These are phyloP conservation scores for Orthosia cruda DNA, from an alignment of 2,888 invertebrate genomes.

Conservation along the genomic window DNA sequence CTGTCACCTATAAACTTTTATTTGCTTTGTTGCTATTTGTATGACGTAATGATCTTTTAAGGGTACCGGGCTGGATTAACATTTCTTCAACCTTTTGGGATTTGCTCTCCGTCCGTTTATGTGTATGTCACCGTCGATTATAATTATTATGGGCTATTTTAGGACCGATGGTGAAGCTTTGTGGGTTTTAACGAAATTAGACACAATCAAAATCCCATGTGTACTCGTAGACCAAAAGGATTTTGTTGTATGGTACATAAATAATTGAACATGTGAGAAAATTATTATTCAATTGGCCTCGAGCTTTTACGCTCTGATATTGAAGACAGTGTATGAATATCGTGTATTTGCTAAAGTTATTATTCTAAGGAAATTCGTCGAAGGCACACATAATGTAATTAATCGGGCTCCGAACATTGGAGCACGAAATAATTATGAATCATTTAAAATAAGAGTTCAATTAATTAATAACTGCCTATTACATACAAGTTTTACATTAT, in stretches of 20 bases:
- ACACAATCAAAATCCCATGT: too few species aligned
- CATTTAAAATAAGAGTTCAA: background rate
- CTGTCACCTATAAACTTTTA: constrained; percentile 18
- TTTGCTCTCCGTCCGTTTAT: too few species aligned
- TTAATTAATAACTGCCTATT: background rate
- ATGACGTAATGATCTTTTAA: background rate
- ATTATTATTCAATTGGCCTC: constrained; percentile 17
- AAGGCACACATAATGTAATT: constrained; percentile 16
- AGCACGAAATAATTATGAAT: constrained; percentile 27
- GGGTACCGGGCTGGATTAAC: background rate
- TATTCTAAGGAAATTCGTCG: constrained; percentile 9
- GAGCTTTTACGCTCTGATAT: constrained; percentile 23
- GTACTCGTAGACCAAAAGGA: too few species aligned
- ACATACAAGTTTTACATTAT: background rate
- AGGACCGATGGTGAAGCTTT: too few species aligned
- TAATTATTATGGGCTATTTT: too few species aligned
- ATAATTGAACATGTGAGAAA: background rate
- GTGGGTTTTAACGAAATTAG: too few species aligned
- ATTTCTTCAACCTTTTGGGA: background rate
- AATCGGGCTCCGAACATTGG: constrained; percentile 29
- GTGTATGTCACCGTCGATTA: too few species aligned
- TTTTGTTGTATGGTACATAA: too few species aligned
- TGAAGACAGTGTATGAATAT: background rate
- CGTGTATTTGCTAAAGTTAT: constrained; percentile 26
- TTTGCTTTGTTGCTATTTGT: constrained; percentile 26